These are phyloP conservation scores for Melanchra persicariae DNA, from an alignment of 2,888 invertebrate species.

Conservation along the genomic window DNA sequence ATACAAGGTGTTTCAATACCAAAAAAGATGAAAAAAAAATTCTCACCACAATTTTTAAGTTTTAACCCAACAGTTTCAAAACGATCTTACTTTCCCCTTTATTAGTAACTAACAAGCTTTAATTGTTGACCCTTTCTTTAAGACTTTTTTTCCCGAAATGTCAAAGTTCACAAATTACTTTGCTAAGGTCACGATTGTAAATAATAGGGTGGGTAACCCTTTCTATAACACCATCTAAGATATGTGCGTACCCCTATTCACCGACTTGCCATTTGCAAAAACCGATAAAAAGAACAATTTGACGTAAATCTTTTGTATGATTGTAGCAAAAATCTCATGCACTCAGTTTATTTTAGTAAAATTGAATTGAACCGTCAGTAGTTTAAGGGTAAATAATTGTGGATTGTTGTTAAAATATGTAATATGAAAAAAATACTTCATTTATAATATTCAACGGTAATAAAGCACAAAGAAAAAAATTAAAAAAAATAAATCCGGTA, in stretches of 20 bases:
- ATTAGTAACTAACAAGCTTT: slow-evolving; percentile 38
- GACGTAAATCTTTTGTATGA: neutral
- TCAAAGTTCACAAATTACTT: slow-evolving; percentile 57
- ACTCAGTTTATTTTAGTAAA: neutral
- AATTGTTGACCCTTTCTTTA: slow-evolving; percentile 48
- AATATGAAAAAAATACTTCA: neutral
- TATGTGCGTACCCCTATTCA: neutral
- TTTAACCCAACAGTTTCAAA: neutral
- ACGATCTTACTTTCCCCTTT: neutral
- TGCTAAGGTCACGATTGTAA: slow-evolving; percentile 43
- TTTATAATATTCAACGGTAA: neutral
- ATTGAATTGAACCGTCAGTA: neutral
- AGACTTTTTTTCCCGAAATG: slow-evolving; percentile 49
- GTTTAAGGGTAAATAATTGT: slow-evolving; percentile 1
- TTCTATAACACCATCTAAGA: slow-evolving; percentile 11
- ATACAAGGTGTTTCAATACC: neutral
- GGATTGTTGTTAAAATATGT: neutral
- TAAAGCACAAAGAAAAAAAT: too few relatives aligned
- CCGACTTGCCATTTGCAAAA: neutral
- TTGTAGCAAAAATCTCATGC: slow-evolving; percentile 20
- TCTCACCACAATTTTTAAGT: slow-evolving; percentile 5
- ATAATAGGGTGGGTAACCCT: slow-evolving; percentile 6
- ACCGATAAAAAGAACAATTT: neutral
- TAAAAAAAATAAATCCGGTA: too few relatives aligned
- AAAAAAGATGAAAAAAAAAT: neutral